These are phyloP conservation scores for Parochlus steinenii DNA, from an alignment of 2,888 invertebrate genomes.

Conservation along the genomic window DNA sequence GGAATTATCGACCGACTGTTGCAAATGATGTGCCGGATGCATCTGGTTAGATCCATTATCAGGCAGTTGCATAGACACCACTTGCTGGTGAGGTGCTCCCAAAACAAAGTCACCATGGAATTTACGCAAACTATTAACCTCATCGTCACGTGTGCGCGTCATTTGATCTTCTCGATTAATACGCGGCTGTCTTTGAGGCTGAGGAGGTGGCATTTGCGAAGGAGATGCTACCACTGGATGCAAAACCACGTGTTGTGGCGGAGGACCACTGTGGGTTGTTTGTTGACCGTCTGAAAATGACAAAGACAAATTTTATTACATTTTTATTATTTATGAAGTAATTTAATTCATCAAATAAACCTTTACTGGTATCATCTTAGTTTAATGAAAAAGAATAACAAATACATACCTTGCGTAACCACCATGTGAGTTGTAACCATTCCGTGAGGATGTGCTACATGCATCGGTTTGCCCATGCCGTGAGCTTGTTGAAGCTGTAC, in stretches of 20 bases:
- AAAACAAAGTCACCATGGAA: slow-evolving; percentile 70
- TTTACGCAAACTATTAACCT: slow-evolving; percentile 47
- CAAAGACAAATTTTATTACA: too few relatives aligned
- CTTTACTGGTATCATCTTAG: background rate
- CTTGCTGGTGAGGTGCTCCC: slow-evolving; percentile 27
- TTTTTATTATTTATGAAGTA: too few relatives aligned
- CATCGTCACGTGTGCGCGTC: slow-evolving; percentile 22
- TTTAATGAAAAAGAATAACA: background rate
- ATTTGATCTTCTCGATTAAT: slow-evolving; percentile 20
- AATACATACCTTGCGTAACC: slow-evolving; percentile 17
- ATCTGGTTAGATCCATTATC: background rate
- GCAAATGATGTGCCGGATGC: slow-evolving; percentile 8
- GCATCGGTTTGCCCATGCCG: slow-evolving; percentile 2
- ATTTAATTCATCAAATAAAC: slow-evolving; percentile 1
- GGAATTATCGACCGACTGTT: slow-evolving; percentile 14
- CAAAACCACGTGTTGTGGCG: slow-evolving; percentile 14
- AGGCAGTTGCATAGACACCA: slow-evolving; percentile 17
- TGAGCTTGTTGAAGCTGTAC: slow-evolving; percentile 6
- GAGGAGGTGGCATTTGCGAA: slow-evolving; percentile 16
- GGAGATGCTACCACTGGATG: slow-evolving; percentile 1
- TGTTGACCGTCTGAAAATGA: slow-evolving; percentile 10
- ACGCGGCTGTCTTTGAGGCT: slow-evolving; percentile 22
- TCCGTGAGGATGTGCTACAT: slow-evolving; percentile 17
- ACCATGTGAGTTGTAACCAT: slow-evolving; percentile 21
- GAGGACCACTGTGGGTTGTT: slow-evolving; percentile 12